A percentile compares a stretch with the other conserved stretches of the same genome.
phyloP scores from a whole-genome alignment of 2,888 invertebrate species.

The Clitarchus hookeri region DNA sequence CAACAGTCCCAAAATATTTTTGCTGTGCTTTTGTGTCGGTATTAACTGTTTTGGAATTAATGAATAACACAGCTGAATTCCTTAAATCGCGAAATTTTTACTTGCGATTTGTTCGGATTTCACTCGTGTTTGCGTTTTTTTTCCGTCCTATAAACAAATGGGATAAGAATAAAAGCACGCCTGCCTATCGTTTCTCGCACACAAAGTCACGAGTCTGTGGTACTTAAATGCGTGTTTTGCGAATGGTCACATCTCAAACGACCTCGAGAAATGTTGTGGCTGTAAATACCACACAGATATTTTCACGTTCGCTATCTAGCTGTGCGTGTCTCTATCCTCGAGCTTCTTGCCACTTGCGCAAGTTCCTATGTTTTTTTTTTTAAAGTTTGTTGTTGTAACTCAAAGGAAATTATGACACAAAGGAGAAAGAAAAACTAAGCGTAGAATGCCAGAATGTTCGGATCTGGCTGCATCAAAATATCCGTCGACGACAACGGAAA shows the following conservation, averaged over 20 bases:
- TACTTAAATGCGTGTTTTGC: not conserved
- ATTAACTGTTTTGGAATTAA: too few relatives aligned
- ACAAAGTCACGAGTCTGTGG: not conserved
- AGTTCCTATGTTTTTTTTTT: too few relatives aligned
- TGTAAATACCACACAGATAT: not conserved
- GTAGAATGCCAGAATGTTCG: too few relatives aligned
- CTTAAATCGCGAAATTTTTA: not conserved
- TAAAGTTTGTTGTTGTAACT: too few relatives aligned
- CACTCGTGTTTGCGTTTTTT: not conserved
- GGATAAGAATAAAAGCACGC: not conserved
- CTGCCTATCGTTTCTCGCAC: too few relatives aligned
- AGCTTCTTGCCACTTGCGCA: not conserved
- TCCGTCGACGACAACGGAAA: too few relatives aligned
- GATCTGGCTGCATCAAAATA: too few relatives aligned
- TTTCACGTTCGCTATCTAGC: not conserved
- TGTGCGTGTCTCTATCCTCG: not conserved
- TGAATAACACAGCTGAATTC: too few relatives aligned
- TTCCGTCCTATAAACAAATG: not conserved
- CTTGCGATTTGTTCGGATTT: not conserved
- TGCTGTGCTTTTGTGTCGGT: too few relatives aligned
- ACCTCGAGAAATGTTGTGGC: not conserved
- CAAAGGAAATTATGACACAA: too few relatives aligned
- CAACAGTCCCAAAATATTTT: too few relatives aligned
- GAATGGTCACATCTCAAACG: not conserved
- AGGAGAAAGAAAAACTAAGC: too few relatives aligned